Evolutionary conservation across 1,140 invertebrate species (phyloP).

Genomic region (Cataglyphis hispanica): DNA sequence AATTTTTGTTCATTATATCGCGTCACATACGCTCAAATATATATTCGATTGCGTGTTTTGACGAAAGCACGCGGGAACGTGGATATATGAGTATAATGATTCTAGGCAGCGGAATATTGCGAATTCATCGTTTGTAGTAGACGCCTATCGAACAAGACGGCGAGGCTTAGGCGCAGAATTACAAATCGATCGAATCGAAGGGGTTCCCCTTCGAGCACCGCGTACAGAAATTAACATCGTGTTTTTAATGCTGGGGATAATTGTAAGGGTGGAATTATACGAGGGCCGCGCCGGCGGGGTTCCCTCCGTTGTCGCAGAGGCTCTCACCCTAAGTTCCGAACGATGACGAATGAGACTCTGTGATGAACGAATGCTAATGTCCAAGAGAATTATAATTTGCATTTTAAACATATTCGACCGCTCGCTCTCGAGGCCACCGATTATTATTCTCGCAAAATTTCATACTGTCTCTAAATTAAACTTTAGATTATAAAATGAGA

Average conservation of each 20-base stretch:
- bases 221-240: constrained; percentile 86
- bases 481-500: neutral
- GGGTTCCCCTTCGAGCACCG: constrained; percentile 77
- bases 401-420: constrained; percentile 29
- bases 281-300: constrained; percentile 80
- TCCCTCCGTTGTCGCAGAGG: constrained; percentile 80
- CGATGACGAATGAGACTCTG: constrained; percentile 67
- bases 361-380: constrained; percentile 52
- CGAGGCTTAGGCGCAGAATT: constrained; percentile 81
- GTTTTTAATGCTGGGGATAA: constrained; percentile 86
- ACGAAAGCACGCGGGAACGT: neutral
- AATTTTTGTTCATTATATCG: constrained; percentile 29
- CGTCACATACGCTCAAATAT: neutral
- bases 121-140: constrained; percentile 63
- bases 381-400: constrained; percentile 52
- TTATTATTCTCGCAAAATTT: constrained; percentile 12
- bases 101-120: constrained; percentile 56
- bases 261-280: constrained; percentile 86
- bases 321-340: constrained; percentile 78
- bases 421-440: neutral
- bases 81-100: constrained; percentile 20
- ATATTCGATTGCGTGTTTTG: neutral
- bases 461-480: neutral
- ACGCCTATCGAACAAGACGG: constrained; percentile 72
- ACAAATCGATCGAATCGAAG: constrained; percentile 85